These are phyloP conservation scores for Eupeodes latifasciatus DNA, from an alignment of 2,888 invertebrate species.

Conservation along the genomic window DNA sequence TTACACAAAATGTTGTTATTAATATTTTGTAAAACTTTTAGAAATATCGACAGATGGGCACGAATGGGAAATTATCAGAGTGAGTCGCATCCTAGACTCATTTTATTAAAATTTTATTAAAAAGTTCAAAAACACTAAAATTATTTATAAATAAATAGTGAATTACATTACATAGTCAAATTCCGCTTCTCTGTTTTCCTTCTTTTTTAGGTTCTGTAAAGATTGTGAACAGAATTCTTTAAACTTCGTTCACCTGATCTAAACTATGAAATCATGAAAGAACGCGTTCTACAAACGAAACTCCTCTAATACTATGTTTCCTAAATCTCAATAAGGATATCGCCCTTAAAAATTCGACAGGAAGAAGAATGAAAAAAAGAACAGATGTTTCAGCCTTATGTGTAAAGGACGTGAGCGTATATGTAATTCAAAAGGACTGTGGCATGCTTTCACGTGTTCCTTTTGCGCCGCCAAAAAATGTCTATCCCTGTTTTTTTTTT, in stretches of 20 bases:
- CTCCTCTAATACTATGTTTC: not conserved
- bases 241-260: not conserved
- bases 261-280: not conserved
- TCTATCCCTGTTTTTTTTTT: constrained; percentile 23
- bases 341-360: constrained; percentile 43
- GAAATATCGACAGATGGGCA: too few species aligned
- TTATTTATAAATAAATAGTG: too few species aligned
- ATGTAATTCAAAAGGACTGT: constrained; percentile 54
- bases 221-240: not conserved
- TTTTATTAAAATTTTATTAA: too few species aligned
- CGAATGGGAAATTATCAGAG: too few species aligned
- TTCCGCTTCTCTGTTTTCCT: not conserved
- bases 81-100: too few species aligned
- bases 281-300: constrained; percentile 14
- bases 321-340: constrained; percentile 42
- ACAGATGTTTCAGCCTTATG: constrained; percentile 65
- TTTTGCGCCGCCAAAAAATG: constrained; percentile 9
- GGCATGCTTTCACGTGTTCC: constrained; percentile 37
- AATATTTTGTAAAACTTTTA: too few species aligned
- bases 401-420: constrained; percentile 3
- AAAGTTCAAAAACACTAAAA: too few species aligned
- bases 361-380: constrained; percentile 47
- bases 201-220: not conserved
- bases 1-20: too few species aligned
- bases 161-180: too few species aligned